Evolutionary conservation across 1,140 invertebrate genomes (phyloP), one percentile per base, ranked within the genome.

Genomic region (Nomia melanderi): DNA sequence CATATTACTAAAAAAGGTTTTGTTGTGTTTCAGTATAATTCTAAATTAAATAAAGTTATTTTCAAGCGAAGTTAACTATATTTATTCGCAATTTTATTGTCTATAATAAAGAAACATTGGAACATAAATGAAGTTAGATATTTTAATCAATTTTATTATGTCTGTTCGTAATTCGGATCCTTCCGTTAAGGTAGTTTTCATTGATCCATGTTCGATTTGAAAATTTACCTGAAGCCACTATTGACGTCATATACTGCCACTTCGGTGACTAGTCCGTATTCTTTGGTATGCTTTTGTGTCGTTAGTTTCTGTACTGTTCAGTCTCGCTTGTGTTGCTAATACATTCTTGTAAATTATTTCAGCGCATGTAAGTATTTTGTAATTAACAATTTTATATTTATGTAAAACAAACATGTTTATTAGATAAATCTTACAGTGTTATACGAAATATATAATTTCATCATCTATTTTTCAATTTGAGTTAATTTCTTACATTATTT

Each of bases 281-380:
- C 1, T 33, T 73, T 64, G 1, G 9, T 62, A 27, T 0, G 23
- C 0, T 64, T 39, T 6, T 64, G 1, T 62, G 9, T 36, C 20
- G 4, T 39, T 0, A 3, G 27, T 64, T 54, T 36, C 0, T n/a
- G 12, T 36, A 11, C 20, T 9, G 27, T 14, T 29, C 53, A 2
- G 1, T 27, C n/a, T 29, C 9, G n/a, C 20, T 53, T 73, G 23
- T 0, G 44, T 73, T 53, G 23, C 31, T 50, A 53, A 23, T 63
- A 39, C 62, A n/a, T 63, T 62, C 12, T 14, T 73, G 3, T 73
- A 73, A 73, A 54, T 73, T 73, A 53, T 31, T 64, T 39, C 17
- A 29, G 9, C 6, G 8, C 25, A 29, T 64, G 33, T 64, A 64
- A 73, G 7, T 73, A 64, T 50, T 8, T 3, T 11, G 17, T 11